Evolutionary conservation across 2,113 vertebrate genomes (phyloP).

Genomic region (Silurus glanis): DNA sequence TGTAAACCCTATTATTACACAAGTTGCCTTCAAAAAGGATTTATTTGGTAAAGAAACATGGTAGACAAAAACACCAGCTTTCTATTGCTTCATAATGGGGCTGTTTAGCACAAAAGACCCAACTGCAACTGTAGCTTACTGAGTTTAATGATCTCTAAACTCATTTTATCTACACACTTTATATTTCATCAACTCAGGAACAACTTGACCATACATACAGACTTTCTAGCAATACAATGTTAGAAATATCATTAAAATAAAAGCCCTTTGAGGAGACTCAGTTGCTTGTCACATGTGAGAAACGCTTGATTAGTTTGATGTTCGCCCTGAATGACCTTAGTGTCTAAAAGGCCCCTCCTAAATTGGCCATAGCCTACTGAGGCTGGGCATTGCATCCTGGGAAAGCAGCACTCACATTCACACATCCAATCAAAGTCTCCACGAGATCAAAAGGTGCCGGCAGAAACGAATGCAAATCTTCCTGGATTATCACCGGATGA

Average conservation of each 20-base stretch:
- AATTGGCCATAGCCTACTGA: constrained; percentile 65
- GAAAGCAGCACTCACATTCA: constrained; percentile 67
- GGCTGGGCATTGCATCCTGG: constrained; percentile 62
- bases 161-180: not conserved
- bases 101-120: not conserved
- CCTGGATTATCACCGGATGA: constrained; percentile 72
- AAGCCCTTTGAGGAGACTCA: constrained; percentile 12
- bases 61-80: not conserved
- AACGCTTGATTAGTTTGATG: constrained; percentile 41
- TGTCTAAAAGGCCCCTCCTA: constrained; percentile 68
- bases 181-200: not conserved
- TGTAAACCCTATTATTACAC: not conserved
- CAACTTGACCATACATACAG: not conserved
- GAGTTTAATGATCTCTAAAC: not conserved
- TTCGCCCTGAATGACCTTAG: constrained; percentile 62
- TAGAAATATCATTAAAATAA: not conserved
- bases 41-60: not conserved
- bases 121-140: not conserved
- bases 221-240: not conserved
- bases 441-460: constrained; percentile 74
- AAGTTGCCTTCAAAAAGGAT: not conserved
- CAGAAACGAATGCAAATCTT: constrained; percentile 77
- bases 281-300: constrained; percentile 34
- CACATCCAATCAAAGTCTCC: constrained; percentile 73
- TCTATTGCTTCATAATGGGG: not conserved